Conservation (phyloP, 2,113 vertebrate genomes). For the Anhinga anhinga region DNA sequence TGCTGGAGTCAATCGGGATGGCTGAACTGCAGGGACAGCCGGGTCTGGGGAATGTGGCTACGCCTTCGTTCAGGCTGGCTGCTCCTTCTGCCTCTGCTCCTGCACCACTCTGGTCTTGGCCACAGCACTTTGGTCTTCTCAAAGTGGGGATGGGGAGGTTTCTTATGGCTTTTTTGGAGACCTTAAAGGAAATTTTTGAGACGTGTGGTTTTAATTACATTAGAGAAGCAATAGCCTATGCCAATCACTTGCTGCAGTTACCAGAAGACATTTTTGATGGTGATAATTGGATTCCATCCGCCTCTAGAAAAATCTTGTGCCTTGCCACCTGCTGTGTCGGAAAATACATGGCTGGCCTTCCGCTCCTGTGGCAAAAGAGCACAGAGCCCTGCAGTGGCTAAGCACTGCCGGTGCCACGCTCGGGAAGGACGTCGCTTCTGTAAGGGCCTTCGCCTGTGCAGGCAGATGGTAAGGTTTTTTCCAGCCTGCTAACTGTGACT, state of each 20-base stretch:
- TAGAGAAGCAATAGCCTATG: not conserved
- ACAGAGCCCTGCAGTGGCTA: not conserved
- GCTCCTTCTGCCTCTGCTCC: not conserved
- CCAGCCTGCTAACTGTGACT: constrained; percentile 6
- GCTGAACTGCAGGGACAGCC: not conserved
- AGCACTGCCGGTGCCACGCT: not conserved
- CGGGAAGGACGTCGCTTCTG: not conserved
- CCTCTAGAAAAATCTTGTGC: constrained; percentile 3
- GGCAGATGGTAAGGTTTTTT: not conserved
- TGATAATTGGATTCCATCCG: not conserved
- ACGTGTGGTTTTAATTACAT: not conserved
- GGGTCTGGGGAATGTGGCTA: no score
- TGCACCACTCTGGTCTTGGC: not conserved
- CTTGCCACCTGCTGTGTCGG: constrained; percentile 31
- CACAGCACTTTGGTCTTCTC: not conserved
- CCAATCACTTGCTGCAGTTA: not conserved
- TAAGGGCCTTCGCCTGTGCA: not conserved
- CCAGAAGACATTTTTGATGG: constrained; percentile 39
- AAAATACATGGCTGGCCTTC: constrained; percentile 28
- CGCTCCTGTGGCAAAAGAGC: not conserved
- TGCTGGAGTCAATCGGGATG: not conserved
- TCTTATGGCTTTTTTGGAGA: not conserved
- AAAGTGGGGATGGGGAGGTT: not conserved
- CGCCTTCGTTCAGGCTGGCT: no score
- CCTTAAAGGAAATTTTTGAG: not conserved